These are phyloP conservation scores for Habroteleia sp. DNA, from an alignment of 2,888 invertebrate genomes.

Conservation along the genomic window DNA sequence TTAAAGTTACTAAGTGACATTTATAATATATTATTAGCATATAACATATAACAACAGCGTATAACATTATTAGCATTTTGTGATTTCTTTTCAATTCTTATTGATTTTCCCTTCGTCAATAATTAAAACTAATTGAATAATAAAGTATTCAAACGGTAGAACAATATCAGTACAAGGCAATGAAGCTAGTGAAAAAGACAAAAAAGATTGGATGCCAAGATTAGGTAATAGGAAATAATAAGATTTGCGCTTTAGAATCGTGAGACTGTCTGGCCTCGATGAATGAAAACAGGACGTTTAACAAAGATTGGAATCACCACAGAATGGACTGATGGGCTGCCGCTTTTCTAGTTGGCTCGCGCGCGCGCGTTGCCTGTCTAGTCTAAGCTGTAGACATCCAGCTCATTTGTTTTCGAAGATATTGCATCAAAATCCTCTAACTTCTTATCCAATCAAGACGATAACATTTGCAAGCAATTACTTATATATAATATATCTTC, in stretches of 20 bases:
- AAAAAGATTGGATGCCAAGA: constrained; percentile 67
- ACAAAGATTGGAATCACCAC: constrained; percentile 74
- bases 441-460: constrained; percentile 47
- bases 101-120: constrained; percentile 36
- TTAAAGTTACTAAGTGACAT: no score
- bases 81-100: constrained; percentile 19
- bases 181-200: constrained; percentile 49
- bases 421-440: constrained; percentile 56
- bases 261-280: constrained; percentile 77
- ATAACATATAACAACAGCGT: no score
- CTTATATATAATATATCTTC: no score
- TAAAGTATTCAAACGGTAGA: constrained; percentile 69
- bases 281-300: constrained; percentile 75
- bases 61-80: constrained; percentile 67
- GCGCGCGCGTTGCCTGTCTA: constrained; percentile 72
- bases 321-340: constrained; percentile 69
- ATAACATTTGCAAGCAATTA: constrained; percentile 41
- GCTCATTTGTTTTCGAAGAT: constrained; percentile 53
- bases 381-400: constrained; percentile 55
- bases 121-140: constrained; percentile 73
- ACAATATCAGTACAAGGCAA: constrained; percentile 69
- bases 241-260: constrained; percentile 78
- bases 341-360: constrained; percentile 70
- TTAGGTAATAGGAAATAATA: constrained; percentile 75
- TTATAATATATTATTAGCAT: no score